Conservation (phyloP, 2,797 vertebrate genomes). For the Acestrorhynchus altus region DNA sequence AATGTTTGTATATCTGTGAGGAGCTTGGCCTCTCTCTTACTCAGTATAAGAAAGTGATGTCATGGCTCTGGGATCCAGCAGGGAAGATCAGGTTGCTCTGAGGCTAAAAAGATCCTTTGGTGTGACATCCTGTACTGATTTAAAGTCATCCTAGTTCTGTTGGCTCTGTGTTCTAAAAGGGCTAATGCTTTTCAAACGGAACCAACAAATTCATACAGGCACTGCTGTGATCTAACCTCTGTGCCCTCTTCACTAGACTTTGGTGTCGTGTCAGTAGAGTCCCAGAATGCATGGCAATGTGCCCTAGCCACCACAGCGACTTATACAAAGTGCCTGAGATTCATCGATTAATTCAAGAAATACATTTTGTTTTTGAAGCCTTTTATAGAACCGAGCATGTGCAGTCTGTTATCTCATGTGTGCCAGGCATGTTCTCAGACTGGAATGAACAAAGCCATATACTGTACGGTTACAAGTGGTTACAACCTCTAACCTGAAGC, state of each 20-base stretch:
- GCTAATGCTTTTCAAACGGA: conserved; percentile 4
- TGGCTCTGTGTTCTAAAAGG: conserved; percentile 30
- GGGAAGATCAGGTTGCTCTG: conserved; percentile 68
- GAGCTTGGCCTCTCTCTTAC: conserved; percentile 56
- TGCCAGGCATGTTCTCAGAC: too few relatives aligned
- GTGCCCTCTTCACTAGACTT: too few relatives aligned
- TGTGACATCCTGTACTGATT: conserved; percentile 58
- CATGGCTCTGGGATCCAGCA: conserved; percentile 62
- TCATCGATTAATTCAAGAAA: too few relatives aligned
- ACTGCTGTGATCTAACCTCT: background rate
- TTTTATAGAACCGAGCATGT: too few relatives aligned
- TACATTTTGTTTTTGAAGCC: too few relatives aligned
- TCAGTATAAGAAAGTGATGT: conserved; percentile 73
- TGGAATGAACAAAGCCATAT: too few relatives aligned
- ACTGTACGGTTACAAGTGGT: too few relatives aligned
- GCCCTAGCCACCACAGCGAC: too few relatives aligned
- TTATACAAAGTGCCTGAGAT: too few relatives aligned
- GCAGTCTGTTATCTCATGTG: too few relatives aligned
- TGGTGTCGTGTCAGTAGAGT: too few relatives aligned
- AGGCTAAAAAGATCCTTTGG: conserved; percentile 66
- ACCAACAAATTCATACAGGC: background rate
- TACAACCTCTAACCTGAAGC: conserved; percentile 79
- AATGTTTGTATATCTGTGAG: conserved; percentile 65
- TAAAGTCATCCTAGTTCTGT: conserved; percentile 58
- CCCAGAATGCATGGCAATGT: too few relatives aligned